Base-by-base conservation (phyloP, 2,888 invertebrate genomes). In the Melieria picta region DNA sequence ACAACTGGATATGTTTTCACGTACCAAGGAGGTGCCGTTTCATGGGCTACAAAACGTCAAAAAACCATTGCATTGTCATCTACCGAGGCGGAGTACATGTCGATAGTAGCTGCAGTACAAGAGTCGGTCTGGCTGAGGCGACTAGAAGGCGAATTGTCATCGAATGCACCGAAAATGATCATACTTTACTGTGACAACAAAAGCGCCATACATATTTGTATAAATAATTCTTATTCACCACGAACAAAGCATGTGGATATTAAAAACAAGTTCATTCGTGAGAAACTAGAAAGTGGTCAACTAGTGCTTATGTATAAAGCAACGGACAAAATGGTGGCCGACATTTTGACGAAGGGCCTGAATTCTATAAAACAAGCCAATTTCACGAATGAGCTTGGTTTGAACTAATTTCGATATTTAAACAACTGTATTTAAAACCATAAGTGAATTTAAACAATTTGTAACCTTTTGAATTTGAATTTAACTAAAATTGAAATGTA, bases 41-140 rank as follows among this genome's bases (percentile, higher is more conserved):
- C 72, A 30, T 75, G 75, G 75, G 67, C 64, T 13, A 72, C 70
- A 55, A 72, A 67, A 52, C 66, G 72, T 50, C 75, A 76, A 65
- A 16, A 43, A 42, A 77, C 74, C 7, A 67, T 74, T 1, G 73
- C 73, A 1, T 65, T 74, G 9, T 76, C 76, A 13, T 73, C 75
- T 7, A 76, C 75, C 30, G 3, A 76, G 65, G 78, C 75, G n/a
- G 77, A 78, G 43, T 74, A 74, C 16, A 70, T 71, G 70, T 62
- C 64, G 11, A 60, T 75, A 48, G 64, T 60, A n/a, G 57, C 69
- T 56, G 75, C 75, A 55, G 60, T 65, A 46, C 74, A 77, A 65
- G 71, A 73, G 63, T 58, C 70, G 48, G 69, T 68, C 62, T 72
- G 73, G 72, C 46, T 75, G 16, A 67, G 72, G 63, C 65, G 56